phyloP scores from a whole-genome alignment of 2,113 vertebrate species.

The Origma solitaria region DNA sequence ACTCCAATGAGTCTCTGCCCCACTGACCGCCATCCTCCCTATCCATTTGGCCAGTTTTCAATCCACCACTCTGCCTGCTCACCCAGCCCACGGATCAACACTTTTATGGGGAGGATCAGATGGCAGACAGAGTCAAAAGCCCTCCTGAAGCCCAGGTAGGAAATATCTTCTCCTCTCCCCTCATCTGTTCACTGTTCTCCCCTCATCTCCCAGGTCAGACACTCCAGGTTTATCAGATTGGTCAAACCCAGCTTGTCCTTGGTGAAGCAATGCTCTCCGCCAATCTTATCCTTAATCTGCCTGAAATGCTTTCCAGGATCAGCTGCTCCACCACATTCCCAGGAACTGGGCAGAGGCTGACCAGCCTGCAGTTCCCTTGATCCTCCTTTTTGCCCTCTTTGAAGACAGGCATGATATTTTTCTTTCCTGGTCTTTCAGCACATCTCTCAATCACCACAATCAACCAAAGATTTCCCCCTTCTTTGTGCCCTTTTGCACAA shows the following conservation, averaged over 20 bases:
- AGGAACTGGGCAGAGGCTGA: background rate
- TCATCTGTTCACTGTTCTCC: background rate
- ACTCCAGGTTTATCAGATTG: background rate
- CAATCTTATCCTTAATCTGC: background rate
- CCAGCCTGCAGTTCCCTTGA: background rate
- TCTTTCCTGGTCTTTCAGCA: background rate
- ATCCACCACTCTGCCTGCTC: background rate
- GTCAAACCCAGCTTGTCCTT: background rate
- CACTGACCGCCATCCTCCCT: background rate
- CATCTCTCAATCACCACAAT: background rate
- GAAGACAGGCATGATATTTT: rapidly evolving
- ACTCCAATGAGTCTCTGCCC: background rate
- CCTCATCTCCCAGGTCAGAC: background rate
- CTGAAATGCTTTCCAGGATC: background rate
- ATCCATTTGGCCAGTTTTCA: background rate
- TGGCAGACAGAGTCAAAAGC: background rate
- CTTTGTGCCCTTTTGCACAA: background rate
- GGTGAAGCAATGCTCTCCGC: background rate
- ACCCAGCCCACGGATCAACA: background rate
- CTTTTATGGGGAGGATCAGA: background rate
- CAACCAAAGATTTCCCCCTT: background rate
- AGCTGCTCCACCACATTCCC: background rate
- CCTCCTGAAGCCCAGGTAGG: background rate
- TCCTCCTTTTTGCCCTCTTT: background rate
- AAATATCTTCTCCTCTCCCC: no score